A percentile compares a stretch with the other conserved stretches of the same genome.
Evolutionary conservation across 2,888 invertebrate species (phyloP).

Genomic region (Heliconius ethilla): DNA sequence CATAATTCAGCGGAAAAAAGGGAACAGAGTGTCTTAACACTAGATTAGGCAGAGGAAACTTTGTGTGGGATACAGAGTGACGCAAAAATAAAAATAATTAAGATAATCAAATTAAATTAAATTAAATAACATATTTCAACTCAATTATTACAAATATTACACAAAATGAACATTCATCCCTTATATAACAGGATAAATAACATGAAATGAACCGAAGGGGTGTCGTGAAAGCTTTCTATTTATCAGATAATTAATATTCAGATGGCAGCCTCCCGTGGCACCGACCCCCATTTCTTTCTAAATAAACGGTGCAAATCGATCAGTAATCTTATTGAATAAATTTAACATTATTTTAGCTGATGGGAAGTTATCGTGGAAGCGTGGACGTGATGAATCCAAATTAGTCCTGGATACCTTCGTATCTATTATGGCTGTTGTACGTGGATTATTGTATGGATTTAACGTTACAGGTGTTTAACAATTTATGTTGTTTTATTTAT

Average conservation of each 20-base stretch:
- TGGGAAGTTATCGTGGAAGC: conserved; percentile 18
- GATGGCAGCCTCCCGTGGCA: conserved; percentile 24
- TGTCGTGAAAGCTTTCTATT: conserved; percentile 19
- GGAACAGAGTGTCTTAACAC: neutral
- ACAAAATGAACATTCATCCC: conserved; percentile 3
- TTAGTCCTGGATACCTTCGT: neutral
- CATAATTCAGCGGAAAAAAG: too few relatives aligned
- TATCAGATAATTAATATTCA: conserved; percentile 36
- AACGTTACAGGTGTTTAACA: too few relatives aligned
- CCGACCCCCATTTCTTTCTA: conserved; percentile 19
- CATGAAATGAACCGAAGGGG: conserved; percentile 15
- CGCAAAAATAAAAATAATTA: neutral
- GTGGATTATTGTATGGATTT: too few relatives aligned
- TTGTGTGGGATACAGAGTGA: neutral
- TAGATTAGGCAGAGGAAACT: neutral
- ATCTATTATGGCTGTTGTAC: too few relatives aligned
- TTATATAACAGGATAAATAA: conserved; percentile 16
- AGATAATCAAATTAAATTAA: neutral
- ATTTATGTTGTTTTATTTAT: too few relatives aligned
- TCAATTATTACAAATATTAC: neutral
- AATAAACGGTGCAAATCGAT: conserved; percentile 32
- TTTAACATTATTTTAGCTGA: conserved; percentile 26
- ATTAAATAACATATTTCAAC: neutral
- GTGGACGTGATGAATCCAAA: conserved; percentile 12
- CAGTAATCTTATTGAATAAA: conserved; percentile 36